Evolutionary conservation across 2,113 vertebrate species (phyloP).

Genomic region (Danionella cerebrum): DNA sequence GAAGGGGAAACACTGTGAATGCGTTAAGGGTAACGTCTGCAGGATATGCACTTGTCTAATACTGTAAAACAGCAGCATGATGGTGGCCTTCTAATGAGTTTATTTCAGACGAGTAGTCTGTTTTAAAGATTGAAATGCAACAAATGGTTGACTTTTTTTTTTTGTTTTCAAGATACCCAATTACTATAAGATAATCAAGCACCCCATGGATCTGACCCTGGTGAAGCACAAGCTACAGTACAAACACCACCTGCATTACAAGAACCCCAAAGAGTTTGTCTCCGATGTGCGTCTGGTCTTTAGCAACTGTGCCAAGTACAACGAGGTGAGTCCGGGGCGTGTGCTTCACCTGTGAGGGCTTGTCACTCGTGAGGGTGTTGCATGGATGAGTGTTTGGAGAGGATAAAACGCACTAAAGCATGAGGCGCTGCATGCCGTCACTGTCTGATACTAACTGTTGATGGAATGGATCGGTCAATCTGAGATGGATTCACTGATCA

Average conservation of each 20-base stretch:
- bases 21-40: too few species aligned
- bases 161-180: conserved; percentile 80
- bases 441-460: not conserved
- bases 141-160: not conserved
- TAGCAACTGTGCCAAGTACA: conserved; percentile 97
- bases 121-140: conserved; percentile 12
- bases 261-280: conserved; percentile 83
- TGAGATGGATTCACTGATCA: not conserved
- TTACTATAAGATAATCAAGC: conserved; percentile 98
- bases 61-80: not conserved
- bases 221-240: conserved; percentile 92
- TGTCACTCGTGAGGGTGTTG: not conserved
- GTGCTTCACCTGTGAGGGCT: conserved; percentile 25
- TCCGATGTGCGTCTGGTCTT: conserved; percentile 91
- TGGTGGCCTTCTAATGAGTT: too few species aligned
- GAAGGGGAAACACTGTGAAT: too few species aligned
- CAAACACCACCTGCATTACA: conserved; percentile 88
- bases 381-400: not conserved
- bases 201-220: conserved; percentile 92
- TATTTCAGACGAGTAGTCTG: too few species aligned
- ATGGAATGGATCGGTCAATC: not conserved
- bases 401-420: not conserved
- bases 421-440: not conserved
- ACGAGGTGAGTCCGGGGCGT: conserved; percentile 87
- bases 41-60: too few species aligned